Evolutionary conservation across 2,888 invertebrate species (phyloP).

Genomic region (Notodonta dromedarius): DNA sequence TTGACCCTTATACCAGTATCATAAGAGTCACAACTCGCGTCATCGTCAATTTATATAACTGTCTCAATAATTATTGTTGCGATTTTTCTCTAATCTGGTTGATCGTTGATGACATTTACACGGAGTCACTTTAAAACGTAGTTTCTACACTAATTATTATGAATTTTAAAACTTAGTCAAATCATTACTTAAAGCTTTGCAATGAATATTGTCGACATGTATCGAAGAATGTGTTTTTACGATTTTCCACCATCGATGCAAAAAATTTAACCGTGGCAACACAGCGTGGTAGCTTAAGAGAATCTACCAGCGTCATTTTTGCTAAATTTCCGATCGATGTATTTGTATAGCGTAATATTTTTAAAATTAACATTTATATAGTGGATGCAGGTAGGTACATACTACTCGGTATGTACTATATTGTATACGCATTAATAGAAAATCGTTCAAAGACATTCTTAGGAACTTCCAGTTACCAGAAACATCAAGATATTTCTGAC

Average conservation of each 20-base stretch:
- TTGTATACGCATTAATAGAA: slow-evolving; percentile 23
- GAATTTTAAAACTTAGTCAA: not conserved
- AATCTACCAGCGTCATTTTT: slow-evolving; percentile 58
- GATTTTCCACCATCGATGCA: slow-evolving; percentile 46
- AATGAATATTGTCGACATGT: slow-evolving; percentile 51
- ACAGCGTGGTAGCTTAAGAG: slow-evolving; percentile 58
- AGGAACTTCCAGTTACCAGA: slow-evolving; percentile 49
- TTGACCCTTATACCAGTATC: no score
- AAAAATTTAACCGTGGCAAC: slow-evolving; percentile 64
- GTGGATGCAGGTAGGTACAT: no score
- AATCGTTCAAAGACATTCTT: slow-evolving; percentile 46
- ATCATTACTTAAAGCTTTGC: slow-evolving; percentile 45
- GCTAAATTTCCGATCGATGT: slow-evolving; percentile 57
- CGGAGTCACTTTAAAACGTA: no score
- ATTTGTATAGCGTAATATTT: no score
- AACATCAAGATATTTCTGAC: slow-evolving; percentile 9
- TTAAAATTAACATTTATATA: no score
- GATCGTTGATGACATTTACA: no score
- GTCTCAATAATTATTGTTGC: no score
- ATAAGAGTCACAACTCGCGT: no score
- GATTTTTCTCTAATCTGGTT: no score
- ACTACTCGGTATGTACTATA: no score
- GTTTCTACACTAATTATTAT: not conserved
- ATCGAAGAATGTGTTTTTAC: slow-evolving; percentile 37
- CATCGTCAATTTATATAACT: no score